Percentiles rank a stretch among this genome's conserved stretches.
Evolutionary conservation across 2,888 invertebrate species (phyloP).

Genomic region (Deilephila elpenor): DNA sequence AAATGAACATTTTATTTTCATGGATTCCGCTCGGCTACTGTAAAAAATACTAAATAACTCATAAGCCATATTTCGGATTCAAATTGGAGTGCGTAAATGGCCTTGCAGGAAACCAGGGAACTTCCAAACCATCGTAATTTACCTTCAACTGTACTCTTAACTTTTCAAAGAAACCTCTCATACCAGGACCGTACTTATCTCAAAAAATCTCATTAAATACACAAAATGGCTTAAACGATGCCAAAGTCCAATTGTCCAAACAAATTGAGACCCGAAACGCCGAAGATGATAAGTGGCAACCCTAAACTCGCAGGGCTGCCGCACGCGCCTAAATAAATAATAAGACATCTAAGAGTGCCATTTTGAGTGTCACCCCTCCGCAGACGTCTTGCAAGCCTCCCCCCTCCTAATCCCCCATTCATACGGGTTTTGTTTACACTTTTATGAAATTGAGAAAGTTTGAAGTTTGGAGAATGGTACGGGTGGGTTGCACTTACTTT

Average conservation of each 20-base stretch:
- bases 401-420: conserved; percentile 33
- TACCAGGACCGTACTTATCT: neutral
- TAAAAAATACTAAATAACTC: no score
- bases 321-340: conserved; percentile 63
- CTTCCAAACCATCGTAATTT: no score
- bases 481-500: conserved; percentile 21
- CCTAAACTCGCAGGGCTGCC: conserved; percentile 44
- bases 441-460: conserved; percentile 61
- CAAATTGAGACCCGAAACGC: neutral
- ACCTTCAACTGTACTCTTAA: no score
- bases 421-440: conserved; percentile 50
- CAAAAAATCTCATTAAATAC: neutral
- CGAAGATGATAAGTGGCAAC: conserved; percentile 40
- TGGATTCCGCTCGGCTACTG: no score
- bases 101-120: no score
- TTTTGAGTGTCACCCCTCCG: conserved; percentile 41
- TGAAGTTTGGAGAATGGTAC: conserved; percentile 28
- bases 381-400: conserved; percentile 41
- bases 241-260: conserved; percentile 3
- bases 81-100: no score
- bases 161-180: no score
- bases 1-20: neutral
- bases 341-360: conserved; percentile 55
- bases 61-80: no score
- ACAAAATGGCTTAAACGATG: neutral